A percentile compares a stretch with the other conserved stretches of the same genome.
Evolutionary conservation across 1,140 invertebrate species (phyloP).

Genomic region (Pteromalus puparum): DNA sequence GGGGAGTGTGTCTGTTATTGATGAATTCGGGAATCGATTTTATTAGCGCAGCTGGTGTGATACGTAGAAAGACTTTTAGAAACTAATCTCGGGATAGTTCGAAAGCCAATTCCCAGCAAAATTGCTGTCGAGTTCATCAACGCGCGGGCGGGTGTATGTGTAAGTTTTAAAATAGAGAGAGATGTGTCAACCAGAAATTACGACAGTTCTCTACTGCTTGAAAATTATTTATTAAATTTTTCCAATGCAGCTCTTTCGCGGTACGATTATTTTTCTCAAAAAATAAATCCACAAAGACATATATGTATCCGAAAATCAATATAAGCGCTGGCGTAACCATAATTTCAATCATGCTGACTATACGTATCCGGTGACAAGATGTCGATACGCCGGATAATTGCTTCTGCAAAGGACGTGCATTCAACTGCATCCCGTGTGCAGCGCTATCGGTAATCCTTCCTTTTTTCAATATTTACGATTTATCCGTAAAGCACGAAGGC

Average conservation of each 20-base stretch:
- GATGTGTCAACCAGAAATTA: no score
- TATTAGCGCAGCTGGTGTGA: neutral
- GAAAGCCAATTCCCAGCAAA: neutral
- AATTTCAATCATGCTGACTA: conserved; percentile 37
- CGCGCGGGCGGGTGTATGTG: no score
- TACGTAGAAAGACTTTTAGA: neutral
- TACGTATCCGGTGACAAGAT: conserved; percentile 35
- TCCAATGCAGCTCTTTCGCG: no score
- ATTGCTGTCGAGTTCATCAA: neutral
- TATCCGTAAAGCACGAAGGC: neutral
- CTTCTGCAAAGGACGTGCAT: conserved; percentile 22
- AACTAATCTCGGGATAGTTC: neutral
- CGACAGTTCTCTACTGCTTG: no score
- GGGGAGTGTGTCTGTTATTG: neutral
- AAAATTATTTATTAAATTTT: no score
- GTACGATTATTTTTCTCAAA: no score
- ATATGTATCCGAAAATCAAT: conserved; percentile 19
- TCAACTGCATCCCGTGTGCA: neutral
- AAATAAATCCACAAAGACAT: no score
- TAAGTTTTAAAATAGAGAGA: no score
- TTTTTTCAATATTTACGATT: conserved; percentile 23
- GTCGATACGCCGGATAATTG: conserved; percentile 33
- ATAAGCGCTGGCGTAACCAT: neutral
- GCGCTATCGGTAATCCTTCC: neutral
- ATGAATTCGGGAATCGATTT: neutral